A percentile compares a stretch with the other conserved stretches of the same genome.
Evolutionary conservation across 2,797 vertebrate species (phyloP).

Genomic region (Pachyuromys duprasi): DNA sequence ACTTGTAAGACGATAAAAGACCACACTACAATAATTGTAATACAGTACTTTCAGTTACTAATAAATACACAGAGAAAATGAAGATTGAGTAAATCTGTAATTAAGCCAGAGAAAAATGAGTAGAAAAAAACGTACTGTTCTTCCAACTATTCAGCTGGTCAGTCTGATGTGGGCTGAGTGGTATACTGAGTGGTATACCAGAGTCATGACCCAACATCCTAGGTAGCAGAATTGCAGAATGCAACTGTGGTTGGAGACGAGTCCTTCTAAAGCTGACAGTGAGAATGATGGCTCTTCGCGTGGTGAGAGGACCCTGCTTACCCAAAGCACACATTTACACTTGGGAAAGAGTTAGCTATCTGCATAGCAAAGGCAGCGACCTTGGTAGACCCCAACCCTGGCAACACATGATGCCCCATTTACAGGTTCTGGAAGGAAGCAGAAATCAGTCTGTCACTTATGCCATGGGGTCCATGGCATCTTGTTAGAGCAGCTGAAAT

Average conservation of each 20-base stretch:
- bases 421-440: neutral
- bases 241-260: neutral
- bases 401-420: neutral
- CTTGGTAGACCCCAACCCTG: neutral
- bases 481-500: neutral
- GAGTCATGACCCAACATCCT: neutral
- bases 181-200: neutral
- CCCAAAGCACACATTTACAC: neutral
- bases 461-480: neutral
- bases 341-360: neutral
- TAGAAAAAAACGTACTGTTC: neutral
- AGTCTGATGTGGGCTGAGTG: neutral
- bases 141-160: neutral
- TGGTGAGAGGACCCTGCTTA: neutral
- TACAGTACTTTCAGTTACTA: constrained; percentile 45
- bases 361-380: neutral
- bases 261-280: neutral
- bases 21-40: constrained; percentile 36
- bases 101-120: constrained; percentile 17
- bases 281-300: neutral
- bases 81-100: constrained; percentile 6
- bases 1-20: constrained; percentile 58
- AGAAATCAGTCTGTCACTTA: neutral
- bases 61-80: constrained; percentile 47
- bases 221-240: neutral